Evolutionary conservation across 2,888 invertebrate species (phyloP).

Genomic region (Eumacrocentrus americanus): DNA sequence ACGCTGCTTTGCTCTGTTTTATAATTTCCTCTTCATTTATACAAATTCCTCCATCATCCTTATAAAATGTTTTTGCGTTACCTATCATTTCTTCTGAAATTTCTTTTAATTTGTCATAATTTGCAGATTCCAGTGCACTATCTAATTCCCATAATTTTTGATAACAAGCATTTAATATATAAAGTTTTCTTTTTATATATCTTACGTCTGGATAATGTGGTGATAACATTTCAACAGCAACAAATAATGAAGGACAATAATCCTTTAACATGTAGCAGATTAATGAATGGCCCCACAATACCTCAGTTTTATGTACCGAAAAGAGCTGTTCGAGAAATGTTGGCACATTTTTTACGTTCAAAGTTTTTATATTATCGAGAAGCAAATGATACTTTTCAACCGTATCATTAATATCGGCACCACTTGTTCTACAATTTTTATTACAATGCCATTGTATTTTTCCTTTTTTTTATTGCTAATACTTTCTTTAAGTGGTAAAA

Average conservation of each 20-base stretch:
- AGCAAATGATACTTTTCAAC: background rate
- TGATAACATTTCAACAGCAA: constrained; percentile 33
- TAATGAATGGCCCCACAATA: background rate
- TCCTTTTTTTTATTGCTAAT: background rate
- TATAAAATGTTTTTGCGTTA: constrained; percentile 6
- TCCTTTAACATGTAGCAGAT: background rate
- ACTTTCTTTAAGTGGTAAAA: background rate
- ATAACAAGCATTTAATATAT: constrained; percentile 10
- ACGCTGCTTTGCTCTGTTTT: constrained; percentile 29
- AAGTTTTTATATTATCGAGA: background rate
- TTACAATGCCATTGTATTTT: constrained; percentile 7
- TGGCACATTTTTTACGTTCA: background rate
- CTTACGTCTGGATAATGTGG: constrained; percentile 33
- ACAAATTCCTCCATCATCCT: constrained; percentile 22
- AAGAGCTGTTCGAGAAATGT: background rate
- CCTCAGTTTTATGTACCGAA: background rate
- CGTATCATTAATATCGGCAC: background rate
- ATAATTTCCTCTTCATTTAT: constrained; percentile 34
- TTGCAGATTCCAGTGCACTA: constrained; percentile 19
- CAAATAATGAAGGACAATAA: constrained; percentile 32
- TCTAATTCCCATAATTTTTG: constrained; percentile 20
- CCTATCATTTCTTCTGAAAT: constrained; percentile 15
- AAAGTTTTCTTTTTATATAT: constrained; percentile 28
- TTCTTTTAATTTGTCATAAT: constrained; percentile 15
- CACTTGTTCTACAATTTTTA: background rate